phyloP scores from a whole-genome alignment of 2,888 invertebrate genomes.

The Eupithecia centaureata region DNA sequence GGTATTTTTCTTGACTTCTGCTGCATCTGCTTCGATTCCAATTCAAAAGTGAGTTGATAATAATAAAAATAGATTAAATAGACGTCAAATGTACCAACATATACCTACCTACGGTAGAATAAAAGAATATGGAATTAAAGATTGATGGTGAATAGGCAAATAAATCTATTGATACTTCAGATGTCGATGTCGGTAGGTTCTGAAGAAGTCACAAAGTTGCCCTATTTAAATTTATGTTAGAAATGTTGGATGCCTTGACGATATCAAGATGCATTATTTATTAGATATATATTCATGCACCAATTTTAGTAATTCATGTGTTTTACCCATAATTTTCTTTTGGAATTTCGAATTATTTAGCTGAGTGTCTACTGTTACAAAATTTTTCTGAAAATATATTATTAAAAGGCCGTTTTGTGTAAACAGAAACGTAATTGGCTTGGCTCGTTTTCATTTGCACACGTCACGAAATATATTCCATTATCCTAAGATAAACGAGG shows the following conservation, averaged over 20 bases:
- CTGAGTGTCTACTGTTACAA: background rate
- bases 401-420: background rate
- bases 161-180: conserved; percentile 8
- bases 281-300: background rate
- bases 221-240: background rate
- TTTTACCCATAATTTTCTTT: background rate
- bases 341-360: background rate
- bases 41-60: no score
- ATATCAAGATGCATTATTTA: background rate
- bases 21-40: no score
- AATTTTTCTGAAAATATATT: background rate
- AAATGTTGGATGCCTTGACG: background rate
- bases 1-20: no score
- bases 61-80: no score
- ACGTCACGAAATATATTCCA: conserved; percentile 59
- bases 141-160: background rate
- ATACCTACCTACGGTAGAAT: no score
- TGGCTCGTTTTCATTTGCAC: conserved; percentile 52
- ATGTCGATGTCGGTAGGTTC: background rate
- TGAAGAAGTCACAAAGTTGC: conserved; percentile 1
- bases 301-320: background rate
- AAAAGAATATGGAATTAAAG: no score
- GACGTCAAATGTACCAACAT: no score
- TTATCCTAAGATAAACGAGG: conserved; percentile 71
- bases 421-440: conserved; percentile 49